A percentile compares a stretch with the other conserved stretches of the same genome.
These are phyloP conservation scores for Metridium senile DNA, from an alignment of 92 coral and sea anemone genomes.

Conservation along the genomic window DNA sequence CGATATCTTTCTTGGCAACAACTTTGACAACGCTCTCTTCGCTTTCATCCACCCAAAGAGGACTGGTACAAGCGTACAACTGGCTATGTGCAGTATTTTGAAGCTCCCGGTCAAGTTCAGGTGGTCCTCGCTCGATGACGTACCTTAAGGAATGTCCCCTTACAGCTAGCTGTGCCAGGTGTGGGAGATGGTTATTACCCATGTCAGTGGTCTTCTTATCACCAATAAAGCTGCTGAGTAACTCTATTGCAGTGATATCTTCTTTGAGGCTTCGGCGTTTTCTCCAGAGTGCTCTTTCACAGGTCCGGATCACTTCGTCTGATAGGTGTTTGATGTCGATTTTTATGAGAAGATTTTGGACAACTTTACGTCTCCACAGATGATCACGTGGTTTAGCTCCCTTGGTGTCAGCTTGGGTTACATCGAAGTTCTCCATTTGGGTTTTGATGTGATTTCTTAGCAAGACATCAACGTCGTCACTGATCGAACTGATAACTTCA, in stretches of 20 bases:
- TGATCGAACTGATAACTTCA: constrained; percentile 21
- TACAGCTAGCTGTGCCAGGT: constrained; percentile 52
- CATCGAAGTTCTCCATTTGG: constrained; percentile 38
- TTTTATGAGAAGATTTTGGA: constrained; percentile 34
- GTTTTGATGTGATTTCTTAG: constrained; percentile 35
- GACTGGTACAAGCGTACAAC: constrained; percentile 51
- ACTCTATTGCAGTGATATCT: constrained; percentile 9
- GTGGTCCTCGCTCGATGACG: constrained; percentile 49
- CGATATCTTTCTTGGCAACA: constrained; percentile 25
- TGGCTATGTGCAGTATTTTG: constrained; percentile 36
- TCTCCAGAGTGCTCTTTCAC: constrained; percentile 4
- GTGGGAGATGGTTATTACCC: constrained; percentile 49
- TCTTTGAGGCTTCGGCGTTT: constrained; percentile 22
- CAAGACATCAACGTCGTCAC: constrained; percentile 9
- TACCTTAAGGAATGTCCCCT: constrained; percentile 57
- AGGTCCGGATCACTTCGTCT: constrained; percentile 13
- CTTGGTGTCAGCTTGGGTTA: constrained; percentile 18
- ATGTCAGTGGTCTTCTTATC: constrained; percentile 18
- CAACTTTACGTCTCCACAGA: constrained; percentile 43
- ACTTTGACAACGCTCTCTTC: constrained; percentile 50
- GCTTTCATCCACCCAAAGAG: constrained; percentile 39
- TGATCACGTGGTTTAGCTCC: constrained; percentile 21
- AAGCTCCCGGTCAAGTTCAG: constrained; percentile 29
- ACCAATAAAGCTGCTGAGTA: constrained; percentile 5
- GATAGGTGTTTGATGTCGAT: constrained; percentile 30